A percentile compares a stretch with the other conserved stretches of the same genome.
Conservation (phyloP, 2,113 vertebrate species). For the Tenebrosternarchus preto region DNA sequence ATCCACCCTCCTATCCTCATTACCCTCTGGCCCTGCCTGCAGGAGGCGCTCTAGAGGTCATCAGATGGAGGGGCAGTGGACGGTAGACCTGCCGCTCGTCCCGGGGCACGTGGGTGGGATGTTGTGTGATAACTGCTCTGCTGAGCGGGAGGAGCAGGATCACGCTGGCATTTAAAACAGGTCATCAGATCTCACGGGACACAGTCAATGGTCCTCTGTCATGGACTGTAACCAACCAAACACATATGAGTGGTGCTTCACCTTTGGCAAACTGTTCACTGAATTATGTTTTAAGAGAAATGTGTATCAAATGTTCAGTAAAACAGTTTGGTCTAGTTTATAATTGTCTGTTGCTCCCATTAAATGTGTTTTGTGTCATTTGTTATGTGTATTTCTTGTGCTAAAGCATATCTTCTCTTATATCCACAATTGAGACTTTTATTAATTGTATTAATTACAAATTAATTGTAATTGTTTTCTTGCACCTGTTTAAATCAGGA, state of each 20-base stretch:
- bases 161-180: conserved; percentile 30
- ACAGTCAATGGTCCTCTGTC: conserved; percentile 70
- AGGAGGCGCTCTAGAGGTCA: conserved; percentile 71
- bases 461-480: no score
- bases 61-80: conserved; percentile 66
- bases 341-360: no score
- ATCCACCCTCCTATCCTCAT: conserved; percentile 61
- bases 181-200: conserved; percentile 5
- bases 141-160: conserved; percentile 18
- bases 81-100: conserved; percentile 29
- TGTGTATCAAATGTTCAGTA: no score
- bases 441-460: no score
- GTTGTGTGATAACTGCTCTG: conserved; percentile 56
- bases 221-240: conserved; percentile 36
- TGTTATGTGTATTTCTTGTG: no score
- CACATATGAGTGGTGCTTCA: not conserved
- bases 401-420: no score
- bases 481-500: no score
- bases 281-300: no score
- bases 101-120: conserved; percentile 57
- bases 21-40: conserved; percentile 66
- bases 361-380: no score
- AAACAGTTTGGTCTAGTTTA: no score
- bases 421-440: no score
- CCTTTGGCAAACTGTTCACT: not conserved